Evolutionary conservation across 1,140 invertebrate species (phyloP).

Genomic region (Trypoxylus dichotomus): DNA sequence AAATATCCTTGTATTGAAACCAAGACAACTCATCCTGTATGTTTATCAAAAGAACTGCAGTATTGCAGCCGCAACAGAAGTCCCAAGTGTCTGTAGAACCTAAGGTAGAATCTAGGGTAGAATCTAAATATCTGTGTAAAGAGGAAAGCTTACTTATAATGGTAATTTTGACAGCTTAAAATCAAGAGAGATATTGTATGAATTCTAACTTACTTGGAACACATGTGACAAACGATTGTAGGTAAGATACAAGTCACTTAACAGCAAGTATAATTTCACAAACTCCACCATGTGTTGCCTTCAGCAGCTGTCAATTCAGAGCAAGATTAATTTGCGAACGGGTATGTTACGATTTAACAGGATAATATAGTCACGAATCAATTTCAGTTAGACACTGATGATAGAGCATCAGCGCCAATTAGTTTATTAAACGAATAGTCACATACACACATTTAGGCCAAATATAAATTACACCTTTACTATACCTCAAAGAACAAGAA

Average conservation of each 20-base stretch:
- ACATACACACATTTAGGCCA: background rate
- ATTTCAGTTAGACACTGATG: conserved; percentile 4
- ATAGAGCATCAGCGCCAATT: background rate
- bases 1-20: no score
- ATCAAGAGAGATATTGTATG: no score
- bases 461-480: no score
- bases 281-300: background rate
- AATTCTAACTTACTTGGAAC: background rate
- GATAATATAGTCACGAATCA: background rate
- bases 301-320: background rate
- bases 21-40: no score
- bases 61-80: no score
- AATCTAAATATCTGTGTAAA: no score
- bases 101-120: no score
- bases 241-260: background rate
- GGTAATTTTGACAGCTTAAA: no score
- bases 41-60: no score
- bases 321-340: background rate
- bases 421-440: background rate
- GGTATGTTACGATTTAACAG: background rate
- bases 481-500: no score
- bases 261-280: background rate
- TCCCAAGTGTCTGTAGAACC: no score
- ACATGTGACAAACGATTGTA: background rate
- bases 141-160: no score